A percentile compares a stretch with the other conserved stretches of the same genome.
phyloP scores from a whole-genome alignment of 2,888 invertebrate genomes.

The Netelia fuscicornis region DNA sequence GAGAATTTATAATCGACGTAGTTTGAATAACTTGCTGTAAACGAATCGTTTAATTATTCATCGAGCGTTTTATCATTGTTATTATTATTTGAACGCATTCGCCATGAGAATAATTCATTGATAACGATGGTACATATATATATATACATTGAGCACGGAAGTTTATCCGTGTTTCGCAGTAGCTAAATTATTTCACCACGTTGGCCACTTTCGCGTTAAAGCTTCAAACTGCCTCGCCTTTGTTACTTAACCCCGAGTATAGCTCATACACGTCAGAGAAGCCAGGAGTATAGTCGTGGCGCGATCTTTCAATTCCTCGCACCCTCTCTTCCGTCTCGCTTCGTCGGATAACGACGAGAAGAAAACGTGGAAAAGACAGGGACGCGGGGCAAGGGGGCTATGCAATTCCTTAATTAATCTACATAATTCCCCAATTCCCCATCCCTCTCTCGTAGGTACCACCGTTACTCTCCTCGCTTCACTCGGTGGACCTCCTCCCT shows the following conservation, averaged over 20 bases:
- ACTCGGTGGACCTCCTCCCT: constrained; percentile 30
- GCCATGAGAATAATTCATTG: no score
- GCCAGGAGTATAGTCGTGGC: constrained; percentile 27
- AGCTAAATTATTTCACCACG: constrained; percentile 38
- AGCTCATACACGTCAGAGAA: constrained; percentile 41
- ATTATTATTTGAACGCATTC: no score
- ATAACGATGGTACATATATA: neutral
- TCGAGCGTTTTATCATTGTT: no score
- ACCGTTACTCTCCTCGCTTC: constrained; percentile 70
- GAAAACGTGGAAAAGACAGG: constrained; percentile 39
- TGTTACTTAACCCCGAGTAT: constrained; percentile 31
- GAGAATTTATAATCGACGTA: no score
- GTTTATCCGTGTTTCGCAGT: constrained; percentile 20
- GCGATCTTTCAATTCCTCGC: constrained; percentile 49
- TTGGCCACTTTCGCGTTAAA: constrained; percentile 24
- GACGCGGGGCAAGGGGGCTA: constrained; percentile 50
- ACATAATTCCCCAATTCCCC: constrained; percentile 76
- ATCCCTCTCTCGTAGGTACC: constrained; percentile 54
- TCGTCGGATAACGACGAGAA: constrained; percentile 36
- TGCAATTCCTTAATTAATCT: constrained; percentile 77
- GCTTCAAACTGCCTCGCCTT: constrained; percentile 32
- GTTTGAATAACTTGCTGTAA: no score
- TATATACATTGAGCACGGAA: neutral
- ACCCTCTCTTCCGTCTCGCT: constrained; percentile 48
- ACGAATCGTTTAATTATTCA: no score